phyloP scores from a whole-genome alignment of 2,888 invertebrate genomes.

The Entomobrya multifasciata region DNA sequence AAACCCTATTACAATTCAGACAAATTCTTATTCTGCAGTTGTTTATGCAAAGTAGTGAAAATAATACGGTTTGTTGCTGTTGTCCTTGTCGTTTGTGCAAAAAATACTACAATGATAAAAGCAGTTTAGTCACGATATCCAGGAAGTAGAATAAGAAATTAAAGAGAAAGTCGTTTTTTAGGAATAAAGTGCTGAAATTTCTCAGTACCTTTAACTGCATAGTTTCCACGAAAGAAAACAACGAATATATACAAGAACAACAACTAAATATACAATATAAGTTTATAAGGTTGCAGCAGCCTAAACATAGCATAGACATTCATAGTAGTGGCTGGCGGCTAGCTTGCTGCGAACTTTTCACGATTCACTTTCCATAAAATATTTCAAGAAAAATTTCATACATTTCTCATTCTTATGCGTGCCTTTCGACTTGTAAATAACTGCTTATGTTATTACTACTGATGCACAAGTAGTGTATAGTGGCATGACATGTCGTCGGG shows the following conservation, averaged over 20 bases:
- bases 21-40: neutral
- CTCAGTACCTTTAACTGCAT: neutral
- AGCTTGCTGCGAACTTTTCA: too few species aligned
- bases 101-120: neutral
- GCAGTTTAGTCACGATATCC: conserved; percentile 10
- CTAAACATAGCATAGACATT: neutral
- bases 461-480: neutral
- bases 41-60: conserved; percentile 55
- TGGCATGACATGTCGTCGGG: neutral
- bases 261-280: neutral
- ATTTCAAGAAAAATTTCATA: neutral
- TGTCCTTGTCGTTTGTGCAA: conserved; percentile 20
- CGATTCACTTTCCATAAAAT: neutral
- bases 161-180: neutral
- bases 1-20: neutral
- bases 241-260: too few species aligned
- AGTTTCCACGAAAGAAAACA: neutral
- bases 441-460: neutral
- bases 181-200: neutral
- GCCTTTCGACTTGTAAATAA: conserved; percentile 31
- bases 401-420: neutral
- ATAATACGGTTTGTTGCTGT: neutral
- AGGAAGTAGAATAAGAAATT: too few species aligned
- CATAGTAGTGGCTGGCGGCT: neutral
- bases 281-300: neutral